phyloP scores from a whole-genome alignment of 2,113 vertebrate species.

The Alosa alosa region DNA sequence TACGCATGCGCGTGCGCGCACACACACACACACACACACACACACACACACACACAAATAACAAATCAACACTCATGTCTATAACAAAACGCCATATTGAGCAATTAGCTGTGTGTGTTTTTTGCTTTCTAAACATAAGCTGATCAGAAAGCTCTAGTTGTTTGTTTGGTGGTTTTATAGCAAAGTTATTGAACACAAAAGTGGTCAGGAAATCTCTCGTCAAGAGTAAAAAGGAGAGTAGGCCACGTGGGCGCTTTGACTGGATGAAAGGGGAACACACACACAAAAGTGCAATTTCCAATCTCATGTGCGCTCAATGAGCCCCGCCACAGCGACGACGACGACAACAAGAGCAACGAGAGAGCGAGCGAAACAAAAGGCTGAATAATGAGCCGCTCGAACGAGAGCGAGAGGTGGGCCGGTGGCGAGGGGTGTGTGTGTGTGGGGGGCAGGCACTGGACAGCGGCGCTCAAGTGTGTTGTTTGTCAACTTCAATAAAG shows the following conservation, averaged over 20 bases:
- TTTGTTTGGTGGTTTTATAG: neutral
- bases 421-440: neutral
- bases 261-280: constrained; percentile 51
- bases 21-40: too few relatives aligned
- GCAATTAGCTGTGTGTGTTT: neutral
- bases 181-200: neutral
- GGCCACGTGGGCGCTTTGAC: neutral
- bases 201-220: neutral
- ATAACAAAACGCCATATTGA: neutral
- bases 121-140: neutral
- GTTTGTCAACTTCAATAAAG: constrained; percentile 21
- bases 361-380: neutral
- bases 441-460: constrained; percentile 23
- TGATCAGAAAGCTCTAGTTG: neutral
- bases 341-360: neutral
- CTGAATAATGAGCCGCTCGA: neutral
- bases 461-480: constrained; percentile 22
- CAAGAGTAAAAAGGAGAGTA: neutral
- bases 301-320: constrained; percentile 41
- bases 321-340: constrained; percentile 41
- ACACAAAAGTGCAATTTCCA: constrained; percentile 55
- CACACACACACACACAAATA: neutral
- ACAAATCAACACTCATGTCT: neutral
- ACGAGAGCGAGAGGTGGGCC: neutral
- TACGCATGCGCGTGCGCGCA: neutral